A percentile compares a stretch with the other conserved stretches of the same genome.
These are phyloP conservation scores for Osmerus mordax DNA, from an alignment of 2,113 vertebrate genomes.

Conservation along the genomic window DNA sequence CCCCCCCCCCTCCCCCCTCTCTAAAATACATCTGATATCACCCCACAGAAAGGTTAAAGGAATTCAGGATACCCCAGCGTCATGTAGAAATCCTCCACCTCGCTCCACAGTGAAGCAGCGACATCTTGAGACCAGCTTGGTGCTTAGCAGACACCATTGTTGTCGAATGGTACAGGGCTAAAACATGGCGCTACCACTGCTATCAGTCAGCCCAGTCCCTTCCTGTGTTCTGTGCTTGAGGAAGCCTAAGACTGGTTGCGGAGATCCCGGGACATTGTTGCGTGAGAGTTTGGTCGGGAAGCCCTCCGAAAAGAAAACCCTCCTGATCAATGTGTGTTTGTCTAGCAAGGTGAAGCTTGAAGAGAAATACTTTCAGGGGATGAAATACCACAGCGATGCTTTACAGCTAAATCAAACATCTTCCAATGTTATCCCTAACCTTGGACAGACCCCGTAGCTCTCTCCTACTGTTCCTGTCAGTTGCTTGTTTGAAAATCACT, in stretches of 20 bases:
- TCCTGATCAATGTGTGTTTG: conserved; percentile 2
- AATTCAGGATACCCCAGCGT: not conserved
- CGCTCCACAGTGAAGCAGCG: not conserved
- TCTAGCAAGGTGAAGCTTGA: not conserved
- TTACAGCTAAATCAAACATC: not conserved
- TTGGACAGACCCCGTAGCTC: not conserved
- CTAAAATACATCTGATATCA: not conserved
- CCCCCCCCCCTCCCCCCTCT: not conserved
- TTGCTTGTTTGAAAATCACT: not conserved
- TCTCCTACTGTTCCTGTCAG: not conserved
- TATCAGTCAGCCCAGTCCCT: not conserved
- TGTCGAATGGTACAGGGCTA: no score
- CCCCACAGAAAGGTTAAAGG: not conserved
- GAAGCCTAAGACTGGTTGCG: no score
- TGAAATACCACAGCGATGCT: not conserved
- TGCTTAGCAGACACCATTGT: not conserved
- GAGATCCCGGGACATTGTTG: not conserved
- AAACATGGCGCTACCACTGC: not conserved
- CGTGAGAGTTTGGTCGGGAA: not conserved
- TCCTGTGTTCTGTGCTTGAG: not conserved
- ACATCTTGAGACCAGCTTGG: not conserved
- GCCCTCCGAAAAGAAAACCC: not conserved
- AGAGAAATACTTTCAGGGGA: not conserved
- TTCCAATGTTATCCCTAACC: not conserved
- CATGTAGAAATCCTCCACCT: not conserved